Conservation (phyloP, 2,113 vertebrate genomes). For the Macaca mulatta region DNA sequence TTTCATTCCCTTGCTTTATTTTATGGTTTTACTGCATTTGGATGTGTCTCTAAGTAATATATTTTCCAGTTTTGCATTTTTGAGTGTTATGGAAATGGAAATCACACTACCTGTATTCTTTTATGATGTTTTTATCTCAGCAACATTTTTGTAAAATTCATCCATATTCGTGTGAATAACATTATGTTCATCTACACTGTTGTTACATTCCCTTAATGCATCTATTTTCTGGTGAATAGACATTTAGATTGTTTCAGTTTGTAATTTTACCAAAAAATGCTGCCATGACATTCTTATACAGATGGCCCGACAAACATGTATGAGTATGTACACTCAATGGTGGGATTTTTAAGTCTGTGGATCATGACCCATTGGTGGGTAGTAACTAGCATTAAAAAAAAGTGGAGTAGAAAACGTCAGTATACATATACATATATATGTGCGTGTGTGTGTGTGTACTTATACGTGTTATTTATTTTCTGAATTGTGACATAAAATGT, state of each 20-base stretch:
- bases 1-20: not conserved
- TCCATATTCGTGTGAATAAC: not conserved
- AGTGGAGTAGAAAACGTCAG: not conserved
- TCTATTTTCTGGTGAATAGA: not conserved
- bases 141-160: not conserved
- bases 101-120: not conserved
- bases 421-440: not conserved
- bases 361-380: not conserved
- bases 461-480: not conserved
- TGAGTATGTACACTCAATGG: not conserved
- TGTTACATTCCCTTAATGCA: not conserved
- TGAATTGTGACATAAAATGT: not conserved
- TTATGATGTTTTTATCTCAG: not conserved
- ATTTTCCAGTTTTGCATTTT: slow-evolving; percentile 12
- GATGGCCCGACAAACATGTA: not conserved
- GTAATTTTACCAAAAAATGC: not conserved
- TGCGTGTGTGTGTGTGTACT: not conserved
- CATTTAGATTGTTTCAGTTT: not conserved
- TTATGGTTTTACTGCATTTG: not conserved
- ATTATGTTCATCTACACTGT: not conserved
- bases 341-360: not conserved
- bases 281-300: not conserved
- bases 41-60: not conserved
- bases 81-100: not conserved
- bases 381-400: too few species aligned